Conservation (phyloP, 23 tunicate genomes). For the Clavelina lepadiformis region DNA sequence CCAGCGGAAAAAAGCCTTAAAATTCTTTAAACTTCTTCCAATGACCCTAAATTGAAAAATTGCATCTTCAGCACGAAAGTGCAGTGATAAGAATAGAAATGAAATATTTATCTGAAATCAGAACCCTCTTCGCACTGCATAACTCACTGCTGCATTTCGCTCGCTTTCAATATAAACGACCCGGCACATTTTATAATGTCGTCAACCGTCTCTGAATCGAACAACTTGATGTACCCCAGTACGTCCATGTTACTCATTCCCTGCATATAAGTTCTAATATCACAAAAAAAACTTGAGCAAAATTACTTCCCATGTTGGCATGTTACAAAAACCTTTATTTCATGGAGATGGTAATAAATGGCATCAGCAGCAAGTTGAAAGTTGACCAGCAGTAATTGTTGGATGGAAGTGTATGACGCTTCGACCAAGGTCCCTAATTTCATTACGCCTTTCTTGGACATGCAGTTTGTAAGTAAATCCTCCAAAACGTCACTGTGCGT, state of each 20-base stretch:
- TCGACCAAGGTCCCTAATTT: conserved; percentile 58
- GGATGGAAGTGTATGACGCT: conserved; percentile 76
- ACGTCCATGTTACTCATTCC: conserved; percentile 28
- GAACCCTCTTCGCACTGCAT: too few relatives aligned
- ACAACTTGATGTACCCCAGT: conserved; percentile 15
- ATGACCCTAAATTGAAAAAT: conserved; percentile 34
- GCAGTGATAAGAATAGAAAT: too few relatives aligned
- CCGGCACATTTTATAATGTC: conserved; percentile 28
- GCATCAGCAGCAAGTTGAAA: conserved; percentile 62
- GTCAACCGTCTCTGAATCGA: conserved; percentile 12
- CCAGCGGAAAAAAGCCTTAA: conserved; percentile 78
- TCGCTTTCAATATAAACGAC: conserved; percentile 53
- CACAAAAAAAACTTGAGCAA: not conserved
- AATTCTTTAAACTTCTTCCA: conserved; percentile 45
- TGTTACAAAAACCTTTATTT: conserved; percentile 27
- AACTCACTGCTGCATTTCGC: conserved; percentile 73
- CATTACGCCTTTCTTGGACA: conserved; percentile 54
- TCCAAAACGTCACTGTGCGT: conserved; percentile 33
- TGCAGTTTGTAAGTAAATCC: conserved; percentile 21
- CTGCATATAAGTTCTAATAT: conserved; percentile 4
- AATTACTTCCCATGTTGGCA: not conserved
- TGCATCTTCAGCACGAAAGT: too few relatives aligned
- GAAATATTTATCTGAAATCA: too few relatives aligned
- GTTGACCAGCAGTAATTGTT: conserved; percentile 57
- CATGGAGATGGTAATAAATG: conserved; percentile 59